These are phyloP conservation scores for Carcharodon carcharias DNA, from an alignment of 2,797 vertebrate genomes.

Conservation along the genomic window DNA sequence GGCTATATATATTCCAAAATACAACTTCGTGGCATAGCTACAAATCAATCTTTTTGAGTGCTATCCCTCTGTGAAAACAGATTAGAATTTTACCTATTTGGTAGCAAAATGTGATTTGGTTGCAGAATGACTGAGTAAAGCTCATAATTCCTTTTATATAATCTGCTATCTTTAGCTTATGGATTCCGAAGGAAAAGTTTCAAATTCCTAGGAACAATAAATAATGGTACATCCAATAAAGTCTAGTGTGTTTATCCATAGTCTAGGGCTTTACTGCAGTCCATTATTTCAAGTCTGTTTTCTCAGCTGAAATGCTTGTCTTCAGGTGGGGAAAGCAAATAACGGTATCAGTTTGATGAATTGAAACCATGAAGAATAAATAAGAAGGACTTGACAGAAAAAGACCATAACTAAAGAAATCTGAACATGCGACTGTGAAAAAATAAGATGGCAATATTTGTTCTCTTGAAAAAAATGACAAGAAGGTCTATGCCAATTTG, in stretches of 20 bases:
- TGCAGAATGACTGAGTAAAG: not conserved
- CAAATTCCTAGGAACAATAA: not conserved
- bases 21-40: not conserved
- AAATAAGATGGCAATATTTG: not conserved
- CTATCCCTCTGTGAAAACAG: not conserved
- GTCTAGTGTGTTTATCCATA: not conserved
- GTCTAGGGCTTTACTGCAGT: not conserved
- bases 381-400: not conserved
- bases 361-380: not conserved
- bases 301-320: constrained; percentile 10
- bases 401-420: not conserved
- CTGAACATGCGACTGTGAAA: not conserved
- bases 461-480: not conserved
- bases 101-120: not conserved
- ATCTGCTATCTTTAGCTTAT: not conserved
- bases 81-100: not conserved
- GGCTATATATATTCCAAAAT: not conserved
- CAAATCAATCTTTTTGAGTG: not conserved
- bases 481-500: not conserved
- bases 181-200: not conserved
- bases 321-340: constrained; percentile 31
- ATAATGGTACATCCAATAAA: not conserved
- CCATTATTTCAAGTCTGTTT: not conserved
- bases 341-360: not conserved
- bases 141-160: not conserved